phyloP scores from a whole-genome alignment of 2,797 vertebrate genomes.

The Dicrostonyx torquatus region DNA sequence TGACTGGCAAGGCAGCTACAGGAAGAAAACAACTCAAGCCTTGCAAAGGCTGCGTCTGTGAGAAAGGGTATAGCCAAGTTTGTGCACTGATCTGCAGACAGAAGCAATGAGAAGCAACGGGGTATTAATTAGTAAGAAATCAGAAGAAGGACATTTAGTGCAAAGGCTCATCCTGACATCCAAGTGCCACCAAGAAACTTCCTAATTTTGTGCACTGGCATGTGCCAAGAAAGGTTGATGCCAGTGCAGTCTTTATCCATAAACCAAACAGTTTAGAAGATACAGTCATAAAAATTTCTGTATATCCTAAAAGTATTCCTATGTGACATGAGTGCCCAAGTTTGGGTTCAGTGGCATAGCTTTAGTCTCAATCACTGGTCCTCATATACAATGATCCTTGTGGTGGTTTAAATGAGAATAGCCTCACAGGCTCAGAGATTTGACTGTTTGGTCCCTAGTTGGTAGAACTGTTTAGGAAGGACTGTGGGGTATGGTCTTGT shows the following conservation, averaged over 20 bases:
- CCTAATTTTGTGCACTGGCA: not conserved
- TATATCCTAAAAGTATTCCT: not conserved
- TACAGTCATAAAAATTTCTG: not conserved
- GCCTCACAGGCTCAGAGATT: not conserved
- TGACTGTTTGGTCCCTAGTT: not conserved
- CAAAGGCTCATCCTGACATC: not conserved
- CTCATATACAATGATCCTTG: not conserved
- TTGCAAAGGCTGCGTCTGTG: not conserved
- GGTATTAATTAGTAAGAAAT: not conserved
- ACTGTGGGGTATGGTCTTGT: not conserved
- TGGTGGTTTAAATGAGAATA: not conserved
- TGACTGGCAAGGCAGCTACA: not conserved
- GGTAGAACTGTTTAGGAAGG: not conserved
- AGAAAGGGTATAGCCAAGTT: not conserved
- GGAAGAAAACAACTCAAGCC: not conserved
- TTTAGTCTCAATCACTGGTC: conserved; percentile 6
- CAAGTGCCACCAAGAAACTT: not conserved
- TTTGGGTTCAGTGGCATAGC: not conserved
- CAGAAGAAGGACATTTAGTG: not conserved
- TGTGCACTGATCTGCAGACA: not conserved
- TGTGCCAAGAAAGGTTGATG: too few relatives aligned
- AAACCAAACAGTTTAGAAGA: not conserved
- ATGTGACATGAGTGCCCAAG: not conserved
- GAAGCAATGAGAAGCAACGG: not conserved
- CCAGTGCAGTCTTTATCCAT: not conserved